Percentiles rank a stretch among this genome's conserved stretches.
Evolutionary conservation across 1,140 invertebrate species (phyloP).

Genomic region (Uloborus diversus): DNA sequence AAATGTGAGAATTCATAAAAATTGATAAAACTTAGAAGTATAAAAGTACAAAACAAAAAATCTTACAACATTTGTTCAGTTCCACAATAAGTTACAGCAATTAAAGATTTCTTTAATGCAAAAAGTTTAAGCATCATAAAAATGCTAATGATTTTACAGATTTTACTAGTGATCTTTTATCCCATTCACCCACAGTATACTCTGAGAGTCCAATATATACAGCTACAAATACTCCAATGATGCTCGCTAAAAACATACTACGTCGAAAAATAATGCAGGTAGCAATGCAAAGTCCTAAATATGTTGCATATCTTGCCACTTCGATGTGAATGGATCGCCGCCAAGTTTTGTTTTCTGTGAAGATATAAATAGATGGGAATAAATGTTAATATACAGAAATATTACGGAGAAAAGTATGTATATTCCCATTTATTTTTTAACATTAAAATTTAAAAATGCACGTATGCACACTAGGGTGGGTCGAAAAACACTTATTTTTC

Average conservation of each 20-base stretch:
- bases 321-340: constrained; percentile 69
- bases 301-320: constrained; percentile 78
- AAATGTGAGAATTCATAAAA: too few relatives aligned
- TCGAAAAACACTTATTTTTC: too few relatives aligned
- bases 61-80: too few relatives aligned
- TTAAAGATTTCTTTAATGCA: not conserved
- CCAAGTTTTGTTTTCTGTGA: constrained; percentile 68
- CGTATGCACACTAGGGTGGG: too few relatives aligned
- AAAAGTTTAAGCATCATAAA: constrained; percentile 40
- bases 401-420: too few relatives aligned
- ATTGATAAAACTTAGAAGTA: too few relatives aligned
- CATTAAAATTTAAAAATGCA: too few relatives aligned
- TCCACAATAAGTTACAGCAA: too few relatives aligned
- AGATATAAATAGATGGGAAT: constrained; percentile 40
- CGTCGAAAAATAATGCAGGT: constrained; percentile 84
- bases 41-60: too few relatives aligned
- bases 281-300: constrained; percentile 80
- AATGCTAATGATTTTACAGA: constrained; percentile 36
- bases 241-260: constrained; percentile 75
- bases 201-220: constrained; percentile 82
- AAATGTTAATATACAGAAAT: too few relatives aligned
- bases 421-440: too few relatives aligned
- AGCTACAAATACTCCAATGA: constrained; percentile 78
- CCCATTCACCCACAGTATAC: constrained; percentile 67
- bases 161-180: constrained; percentile 44